These are phyloP conservation scores for Tetragonula clypearis DNA, from an alignment of 1,140 invertebrate species.

Conservation along the genomic window DNA sequence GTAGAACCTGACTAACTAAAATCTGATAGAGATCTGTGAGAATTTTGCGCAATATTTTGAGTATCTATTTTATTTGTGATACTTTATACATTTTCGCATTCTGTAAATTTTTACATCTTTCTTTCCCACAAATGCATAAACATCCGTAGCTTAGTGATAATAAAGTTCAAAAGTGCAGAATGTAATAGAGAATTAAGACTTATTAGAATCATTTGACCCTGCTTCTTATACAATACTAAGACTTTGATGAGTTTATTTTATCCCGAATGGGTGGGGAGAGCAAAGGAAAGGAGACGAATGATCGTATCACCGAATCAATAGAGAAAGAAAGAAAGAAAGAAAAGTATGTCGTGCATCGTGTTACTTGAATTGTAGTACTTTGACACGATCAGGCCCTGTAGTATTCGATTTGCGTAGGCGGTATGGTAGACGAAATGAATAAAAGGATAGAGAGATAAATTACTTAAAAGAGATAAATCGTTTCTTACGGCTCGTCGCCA, in stretches of 20 bases:
- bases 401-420: slow-evolving; percentile 54
- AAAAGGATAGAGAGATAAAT: slow-evolving; percentile 27
- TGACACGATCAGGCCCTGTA: slow-evolving; percentile 47
- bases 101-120: no score
- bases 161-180: slow-evolving; percentile 61
- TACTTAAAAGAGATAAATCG: neutral
- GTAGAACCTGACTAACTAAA: no score
- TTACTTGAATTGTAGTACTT: slow-evolving; percentile 56
- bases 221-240: slow-evolving; percentile 62
- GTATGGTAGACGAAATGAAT: slow-evolving; percentile 40
- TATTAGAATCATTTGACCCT: slow-evolving; percentile 79
- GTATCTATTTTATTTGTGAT: no score
- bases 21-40: no score
- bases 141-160: no score
- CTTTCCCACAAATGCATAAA: no score
- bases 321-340: slow-evolving; percentile 50
- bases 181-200: slow-evolving; percentile 73
- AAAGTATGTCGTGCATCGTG: slow-evolving; percentile 44
- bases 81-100: no score
- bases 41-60: no score
- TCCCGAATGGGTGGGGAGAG: slow-evolving; percentile 33
- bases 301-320: slow-evolving; percentile 7
- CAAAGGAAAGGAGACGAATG: slow-evolving; percentile 26
- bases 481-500: neutral
- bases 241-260: slow-evolving; percentile 71